Base-by-base conservation (phyloP, 2,797 vertebrate genomes). In the Selene dorsalis region DNA sequence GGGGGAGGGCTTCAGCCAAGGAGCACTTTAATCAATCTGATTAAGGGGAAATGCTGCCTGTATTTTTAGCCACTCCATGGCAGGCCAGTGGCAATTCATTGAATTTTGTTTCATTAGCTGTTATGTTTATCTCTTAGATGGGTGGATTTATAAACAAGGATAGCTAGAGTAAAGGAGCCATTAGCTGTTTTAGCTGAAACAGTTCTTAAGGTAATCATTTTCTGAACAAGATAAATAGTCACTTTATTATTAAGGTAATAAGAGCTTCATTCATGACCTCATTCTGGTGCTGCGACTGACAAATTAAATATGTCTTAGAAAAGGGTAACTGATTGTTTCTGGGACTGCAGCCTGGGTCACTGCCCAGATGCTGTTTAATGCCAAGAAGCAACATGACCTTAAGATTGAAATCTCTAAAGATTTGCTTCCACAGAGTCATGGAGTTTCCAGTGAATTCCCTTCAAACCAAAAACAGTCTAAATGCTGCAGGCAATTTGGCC, bases 21-120 rank as follows among this genome's bases (percentile, higher is more conserved):
- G 92, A 91, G 86, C 84, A 93, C 90, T 94, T 93, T 92, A 92
- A 94, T 93, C 93, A 94, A 94, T 94, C 90, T 93, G 92, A 94
- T 94, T 94, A 93, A 84, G 89, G 92, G 91, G 91, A 93, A 93
- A 94, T 94, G 92, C 89, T 87, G 89, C 75, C 85, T 91, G 91
- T 94, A 94, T 94, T 94, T 94, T 94, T 94, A 94, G 93, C 93
- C 77, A 64, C 92, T 90, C 85, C 82, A 84, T 73, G 83, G 85
- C 89, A 88, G 88, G 53, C 84, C 89, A 86, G 83, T 87, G 79
- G 84, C 82, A 91, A 92, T 92, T 93, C 92, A 92, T 93, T 92
- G 92, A 88, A 91, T 93, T 93, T 87, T 77, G 87, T 88, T 86
- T 91, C 84, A 93, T 93, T 93, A 92, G 80, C 75, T 84, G 71